phyloP scores from a whole-genome alignment of 2,797 vertebrate genomes.

The Pteropus rufus region DNA sequence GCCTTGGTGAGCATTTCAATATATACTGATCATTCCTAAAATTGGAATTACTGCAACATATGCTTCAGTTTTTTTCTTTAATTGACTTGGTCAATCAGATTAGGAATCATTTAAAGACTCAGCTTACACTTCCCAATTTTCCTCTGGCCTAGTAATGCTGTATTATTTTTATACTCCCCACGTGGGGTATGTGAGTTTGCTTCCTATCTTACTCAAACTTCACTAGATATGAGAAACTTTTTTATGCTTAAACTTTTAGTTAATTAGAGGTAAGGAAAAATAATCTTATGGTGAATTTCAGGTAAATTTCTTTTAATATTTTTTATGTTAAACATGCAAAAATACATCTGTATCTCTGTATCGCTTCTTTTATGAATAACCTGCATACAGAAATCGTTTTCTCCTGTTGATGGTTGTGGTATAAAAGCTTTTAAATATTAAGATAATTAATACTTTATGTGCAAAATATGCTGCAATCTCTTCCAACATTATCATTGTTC shows the following conservation, averaged over 20 bases:
- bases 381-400: background rate
- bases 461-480: background rate
- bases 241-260: background rate
- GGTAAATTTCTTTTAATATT: background rate
- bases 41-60: background rate
- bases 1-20: background rate
- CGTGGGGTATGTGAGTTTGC: background rate
- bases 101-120: background rate
- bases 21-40: background rate
- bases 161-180: background rate
- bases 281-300: background rate
- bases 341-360: background rate
- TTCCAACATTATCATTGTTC: background rate
- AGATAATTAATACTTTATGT: background rate
- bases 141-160: background rate
- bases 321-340: background rate
- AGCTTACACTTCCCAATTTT: background rate
- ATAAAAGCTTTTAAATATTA: background rate
- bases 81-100: background rate
- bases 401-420: background rate
- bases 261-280: background rate
- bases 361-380: background rate
- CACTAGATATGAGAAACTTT: background rate
- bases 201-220: background rate
- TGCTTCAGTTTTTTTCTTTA: background rate